A percentile compares a stretch with the other conserved stretches of the same genome.
Evolutionary conservation across 2,113 vertebrate species (phyloP).

Genomic region (Neodontobutis hainanensis): DNA sequence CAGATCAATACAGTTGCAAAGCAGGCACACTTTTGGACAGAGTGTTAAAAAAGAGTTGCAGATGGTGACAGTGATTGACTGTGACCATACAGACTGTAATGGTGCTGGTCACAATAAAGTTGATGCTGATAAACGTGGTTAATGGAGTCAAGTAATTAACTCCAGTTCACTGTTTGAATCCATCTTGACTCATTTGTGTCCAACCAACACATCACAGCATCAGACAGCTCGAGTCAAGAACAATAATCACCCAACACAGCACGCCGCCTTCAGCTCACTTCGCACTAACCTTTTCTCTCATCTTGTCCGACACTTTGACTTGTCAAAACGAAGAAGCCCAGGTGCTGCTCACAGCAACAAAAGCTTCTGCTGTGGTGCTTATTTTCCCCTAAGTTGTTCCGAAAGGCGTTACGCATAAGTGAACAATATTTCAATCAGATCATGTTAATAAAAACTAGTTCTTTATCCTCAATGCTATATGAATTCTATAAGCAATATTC

Average conservation of each 20-base stretch:
- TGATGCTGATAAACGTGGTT: conserved; percentile 1
- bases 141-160: conserved; percentile 38
- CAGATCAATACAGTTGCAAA: conserved; percentile 4
- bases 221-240: conserved; percentile 3
- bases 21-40: background rate
- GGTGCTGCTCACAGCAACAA: background rate
- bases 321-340: background rate
- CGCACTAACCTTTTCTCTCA: background rate
- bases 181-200: conserved; percentile 29
- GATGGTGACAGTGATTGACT: conserved; percentile 29
- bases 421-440: no score
- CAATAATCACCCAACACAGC: conserved; percentile 22
- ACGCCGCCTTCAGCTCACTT: background rate
- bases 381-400: no score
- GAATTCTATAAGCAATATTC: no score
- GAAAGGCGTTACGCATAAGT: no score
- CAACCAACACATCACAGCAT: conserved; percentile 9
- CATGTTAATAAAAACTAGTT: no score
- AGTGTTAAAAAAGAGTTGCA: background rate
- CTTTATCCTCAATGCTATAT: no score
- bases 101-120: background rate
- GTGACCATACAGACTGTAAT: conserved; percentile 5
- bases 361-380: no score
- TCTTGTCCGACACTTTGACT: conserved; percentile 2
- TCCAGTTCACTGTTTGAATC: conserved; percentile 31